Base-by-base conservation (phyloP, 2,888 invertebrate species). In the Alloplasta piceator region DNA sequence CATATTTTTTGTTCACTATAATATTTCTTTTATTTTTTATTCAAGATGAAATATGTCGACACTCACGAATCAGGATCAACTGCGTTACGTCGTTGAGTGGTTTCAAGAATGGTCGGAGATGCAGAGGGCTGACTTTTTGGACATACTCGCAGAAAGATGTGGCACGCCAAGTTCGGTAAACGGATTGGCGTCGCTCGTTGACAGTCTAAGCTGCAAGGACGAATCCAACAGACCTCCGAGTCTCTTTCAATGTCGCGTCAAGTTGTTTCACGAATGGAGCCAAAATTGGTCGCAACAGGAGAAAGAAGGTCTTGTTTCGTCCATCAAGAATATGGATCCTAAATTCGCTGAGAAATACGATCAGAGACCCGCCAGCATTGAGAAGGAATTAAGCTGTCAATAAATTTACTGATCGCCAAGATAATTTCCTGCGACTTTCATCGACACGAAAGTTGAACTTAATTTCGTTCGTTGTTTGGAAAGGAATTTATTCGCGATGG, bases 31-130 rank as follows among this genome's bases (percentile, higher is more conserved):
- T 26, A 0, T 7, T 46, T 9, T 58, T 64, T 48, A 46, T 46
- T 61, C 7, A 72, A 90, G 88, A 85, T 85, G 77, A 82, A 88
- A 86, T 52, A 93, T 92, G 93, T 90, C 91, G 43, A 90, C 91
- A 82, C 90, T 94, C 68, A 93, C 94, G 80, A 92, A 95, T 46
- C 96, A 96, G 89, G 95, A 96, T 3, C 97, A 98, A 92, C 93
- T 97, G 87, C 94, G 96, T 73, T 98, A 97, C 91, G 93, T 97
- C 84, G 93, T 96, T 76, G 96, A 97, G 90, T 98, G 98, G 98
- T 98, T 98, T 89, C 94, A 95, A 88, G 97, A 97, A 92, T 98
- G 97, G 95, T 97, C 97, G 90, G 97, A 97, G 89, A 94, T 97
- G 91, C 97, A 98, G 91, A 94, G 96, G 75, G 96, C 96, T 79